These are phyloP conservation scores for Melozone crissalis DNA, from an alignment of 2,113 vertebrate genomes.

Conservation along the genomic window DNA sequence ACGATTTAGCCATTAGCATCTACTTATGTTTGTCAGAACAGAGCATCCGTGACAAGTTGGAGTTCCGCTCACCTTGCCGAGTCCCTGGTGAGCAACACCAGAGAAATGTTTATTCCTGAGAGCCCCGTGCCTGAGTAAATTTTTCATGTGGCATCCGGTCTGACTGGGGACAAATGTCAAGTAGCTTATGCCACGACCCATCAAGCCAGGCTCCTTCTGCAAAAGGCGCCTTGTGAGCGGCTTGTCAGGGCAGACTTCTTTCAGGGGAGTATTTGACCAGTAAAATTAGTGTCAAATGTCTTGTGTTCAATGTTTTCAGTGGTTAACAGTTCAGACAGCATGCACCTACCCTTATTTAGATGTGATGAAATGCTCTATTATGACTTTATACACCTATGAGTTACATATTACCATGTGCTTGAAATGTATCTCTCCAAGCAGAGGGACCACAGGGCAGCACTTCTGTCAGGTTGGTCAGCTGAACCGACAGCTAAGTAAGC, in stretches of 20 bases:
- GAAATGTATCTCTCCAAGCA: slow-evolving; percentile 35
- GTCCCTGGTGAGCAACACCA: slow-evolving; percentile 85
- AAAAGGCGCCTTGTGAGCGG: slow-evolving; percentile 53
- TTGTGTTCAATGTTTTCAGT: slow-evolving; percentile 42
- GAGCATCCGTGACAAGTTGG: slow-evolving; percentile 97
- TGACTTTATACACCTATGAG: slow-evolving; percentile 29
- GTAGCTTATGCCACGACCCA: slow-evolving; percentile 81
- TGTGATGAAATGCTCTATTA: slow-evolving; percentile 35
- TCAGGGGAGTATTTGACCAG: slow-evolving; percentile 71
- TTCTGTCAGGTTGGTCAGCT: background rate
- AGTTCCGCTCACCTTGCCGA: slow-evolving; percentile 97
- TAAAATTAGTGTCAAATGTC: slow-evolving; percentile 70
- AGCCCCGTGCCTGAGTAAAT: slow-evolving; percentile 85
- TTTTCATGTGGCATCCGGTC: slow-evolving; percentile 91
- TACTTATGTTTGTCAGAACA: slow-evolving; percentile 99
- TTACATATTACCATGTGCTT: slow-evolving; percentile 1
- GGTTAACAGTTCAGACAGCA: slow-evolving; percentile 55
- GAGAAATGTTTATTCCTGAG: slow-evolving; percentile 87
- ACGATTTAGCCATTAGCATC: slow-evolving; percentile 99
- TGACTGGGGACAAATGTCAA: slow-evolving; percentile 93
- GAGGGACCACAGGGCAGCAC: background rate
- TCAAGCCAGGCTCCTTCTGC: slow-evolving; percentile 78
- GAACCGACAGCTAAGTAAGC: background rate
- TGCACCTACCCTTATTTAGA: slow-evolving; percentile 69
- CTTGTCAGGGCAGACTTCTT: slow-evolving; percentile 59